Percentiles rank a stretch among this genome's conserved stretches.
These are phyloP conservation scores for Caenorhabditis elegans DNA, from an alignment of 1,140 invertebrate genomes.

Conservation along the genomic window WBcel235 BX284604.4:283501-284000, in stretches of 20 bases:
- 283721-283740: slow-evolving; percentile 43
- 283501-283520: too few species aligned
- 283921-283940: slow-evolving; percentile 64
- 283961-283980: slow-evolving; percentile 57
- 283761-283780: slow-evolving; percentile 27
- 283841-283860: too few species aligned
- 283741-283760: slow-evolving; percentile 27
- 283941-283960: slow-evolving; percentile 65
- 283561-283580: too few species aligned
- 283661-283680: slow-evolving; percentile 37
- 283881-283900: slow-evolving; percentile 59
- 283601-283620: too few species aligned
- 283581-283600: too few species aligned
- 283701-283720: slow-evolving; percentile 39
- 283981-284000: slow-evolving; percentile 63
- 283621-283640: too few species aligned
- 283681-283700: slow-evolving; percentile 10
- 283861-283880: slow-evolving; percentile 27
- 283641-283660: slow-evolving; percentile 45
- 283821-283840: slow-evolving; percentile 19
- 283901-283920: slow-evolving; percentile 55
- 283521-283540: too few species aligned
- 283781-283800: slow-evolving; percentile 39
- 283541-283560: too few species aligned
- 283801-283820: slow-evolving; percentile 27